Percentiles rank a stretch among this genome's conserved stretches.
phyloP scores from a whole-genome alignment of 1,140 invertebrate species.

The Drosophila nebulosa region DNA sequence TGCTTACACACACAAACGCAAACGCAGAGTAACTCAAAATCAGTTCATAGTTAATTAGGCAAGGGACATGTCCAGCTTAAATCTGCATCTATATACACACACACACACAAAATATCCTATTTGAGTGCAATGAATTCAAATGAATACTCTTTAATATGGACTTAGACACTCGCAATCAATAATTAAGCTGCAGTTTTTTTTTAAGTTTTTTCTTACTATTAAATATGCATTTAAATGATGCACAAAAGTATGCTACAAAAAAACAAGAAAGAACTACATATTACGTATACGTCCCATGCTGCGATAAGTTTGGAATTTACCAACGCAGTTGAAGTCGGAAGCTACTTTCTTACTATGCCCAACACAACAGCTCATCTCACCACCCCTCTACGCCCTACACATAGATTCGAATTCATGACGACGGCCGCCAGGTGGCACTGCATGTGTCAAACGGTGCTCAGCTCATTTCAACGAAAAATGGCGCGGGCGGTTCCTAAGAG shows the following conservation, averaged over 20 bases:
- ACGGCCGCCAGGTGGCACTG: slow-evolving; percentile 66
- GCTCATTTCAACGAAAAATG: slow-evolving; percentile 56
- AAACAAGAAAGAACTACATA: slow-evolving; percentile 27
- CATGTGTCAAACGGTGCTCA: slow-evolving; percentile 62
- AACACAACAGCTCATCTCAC: not conserved
- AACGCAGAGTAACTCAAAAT: slow-evolving; percentile 7
- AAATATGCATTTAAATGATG: slow-evolving; percentile 58
- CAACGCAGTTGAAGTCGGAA: not conserved
- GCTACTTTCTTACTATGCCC: not conserved
- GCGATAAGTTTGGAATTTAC: slow-evolving; percentile 54
- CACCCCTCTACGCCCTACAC: not conserved
- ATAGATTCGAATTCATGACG: slow-evolving; percentile 67
- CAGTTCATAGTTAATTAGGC: slow-evolving; percentile 48
- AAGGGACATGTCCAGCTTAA: slow-evolving; percentile 11
- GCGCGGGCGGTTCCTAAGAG: slow-evolving; percentile 20
- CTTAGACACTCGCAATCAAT: no score
- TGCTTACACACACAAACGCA: slow-evolving; percentile 14
- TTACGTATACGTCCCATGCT: slow-evolving; percentile 57
- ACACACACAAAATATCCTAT: no score
- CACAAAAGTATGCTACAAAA: slow-evolving; percentile 57
- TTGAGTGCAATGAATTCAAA: slow-evolving; percentile 30
- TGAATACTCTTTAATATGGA: not conserved
- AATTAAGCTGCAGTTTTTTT: not conserved
- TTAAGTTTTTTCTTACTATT: not conserved
- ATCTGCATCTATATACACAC: not conserved